These are phyloP conservation scores for Ursus arctos DNA, from an alignment of 2,113 vertebrate species.

Conservation along the genomic window DNA sequence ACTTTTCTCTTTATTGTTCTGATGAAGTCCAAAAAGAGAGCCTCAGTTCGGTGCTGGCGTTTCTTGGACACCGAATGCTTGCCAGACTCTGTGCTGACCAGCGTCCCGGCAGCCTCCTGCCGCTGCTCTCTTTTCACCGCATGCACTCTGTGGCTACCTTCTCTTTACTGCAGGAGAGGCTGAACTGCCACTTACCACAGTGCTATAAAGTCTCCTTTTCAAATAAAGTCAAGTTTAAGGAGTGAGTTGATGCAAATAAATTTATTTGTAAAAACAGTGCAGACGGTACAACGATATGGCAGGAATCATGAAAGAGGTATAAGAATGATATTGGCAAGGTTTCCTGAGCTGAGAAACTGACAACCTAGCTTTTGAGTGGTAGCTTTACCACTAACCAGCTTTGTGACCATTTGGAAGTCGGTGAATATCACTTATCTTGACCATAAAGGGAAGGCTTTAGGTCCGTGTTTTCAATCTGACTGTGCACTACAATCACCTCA, in stretches of 20 bases:
- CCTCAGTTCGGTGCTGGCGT: background rate
- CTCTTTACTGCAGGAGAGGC: background rate
- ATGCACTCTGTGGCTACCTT: background rate
- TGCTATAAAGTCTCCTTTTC: background rate
- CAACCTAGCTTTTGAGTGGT: background rate
- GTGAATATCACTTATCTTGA: background rate
- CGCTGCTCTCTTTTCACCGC: background rate
- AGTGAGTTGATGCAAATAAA: background rate
- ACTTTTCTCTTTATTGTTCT: background rate
- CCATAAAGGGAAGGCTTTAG: background rate
- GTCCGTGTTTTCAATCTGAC: background rate
- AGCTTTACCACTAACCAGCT: background rate
- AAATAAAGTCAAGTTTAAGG: slow-evolving; percentile 24
- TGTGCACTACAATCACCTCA: background rate
- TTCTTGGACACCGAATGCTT: background rate
- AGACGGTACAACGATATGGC: background rate
- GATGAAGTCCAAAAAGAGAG: background rate
- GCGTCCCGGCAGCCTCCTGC: fast-evolving
- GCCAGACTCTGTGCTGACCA: background rate
- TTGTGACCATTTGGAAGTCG: background rate
- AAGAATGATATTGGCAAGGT: background rate
- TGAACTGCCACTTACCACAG: background rate
- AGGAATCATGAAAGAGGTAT: background rate
- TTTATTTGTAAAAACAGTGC: background rate
- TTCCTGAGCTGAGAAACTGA: background rate